Evolutionary conservation across 53 echinoderm and acorn worm species (phyloP).

Genomic region (Patiria pectinifera): DNA sequence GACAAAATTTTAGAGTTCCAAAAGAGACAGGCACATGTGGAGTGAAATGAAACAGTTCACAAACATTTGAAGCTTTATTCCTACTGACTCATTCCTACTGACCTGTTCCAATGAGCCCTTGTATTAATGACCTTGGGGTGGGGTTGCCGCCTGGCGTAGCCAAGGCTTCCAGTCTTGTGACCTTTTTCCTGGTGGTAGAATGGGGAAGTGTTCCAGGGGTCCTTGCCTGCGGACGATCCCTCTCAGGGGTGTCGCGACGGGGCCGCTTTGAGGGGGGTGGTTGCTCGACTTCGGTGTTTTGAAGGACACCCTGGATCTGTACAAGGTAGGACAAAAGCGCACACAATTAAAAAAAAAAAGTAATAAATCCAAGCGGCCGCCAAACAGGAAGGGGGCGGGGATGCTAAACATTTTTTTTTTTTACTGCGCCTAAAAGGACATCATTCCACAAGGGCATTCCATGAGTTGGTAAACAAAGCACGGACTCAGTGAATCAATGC

Average conservation of each 20-base stretch:
- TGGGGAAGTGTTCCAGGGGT: slow-evolving; percentile 66
- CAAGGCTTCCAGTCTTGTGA: slow-evolving; percentile 48
- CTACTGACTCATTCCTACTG: not conserved
- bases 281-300: slow-evolving; percentile 63
- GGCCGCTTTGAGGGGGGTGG: slow-evolving; percentile 56
- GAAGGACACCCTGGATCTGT: slow-evolving; percentile 72
- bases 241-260: slow-evolving; percentile 27
- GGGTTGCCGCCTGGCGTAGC: slow-evolving; percentile 72
- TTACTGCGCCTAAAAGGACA: too few species aligned
- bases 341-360: too few species aligned
- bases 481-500: too few species aligned
- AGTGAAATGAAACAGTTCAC: not conserved
- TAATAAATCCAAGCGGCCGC: too few species aligned
- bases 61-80: not conserved
- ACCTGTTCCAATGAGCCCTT: slow-evolving; percentile 72
- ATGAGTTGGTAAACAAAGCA: too few species aligned
- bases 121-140: slow-evolving; percentile 77
- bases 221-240: slow-evolving; percentile 14
- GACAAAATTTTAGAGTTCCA: not conserved
- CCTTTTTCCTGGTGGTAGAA: slow-evolving; percentile 21
- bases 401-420: too few species aligned
- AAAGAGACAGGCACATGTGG: not conserved
- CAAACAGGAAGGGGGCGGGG: too few species aligned
- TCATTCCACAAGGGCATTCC: too few species aligned
- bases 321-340: too few species aligned